Percentiles rank a stretch among this genome's conserved stretches.
Conservation (phyloP, 2,888 invertebrate genomes). For the Orthonevra nobilis region DNA sequence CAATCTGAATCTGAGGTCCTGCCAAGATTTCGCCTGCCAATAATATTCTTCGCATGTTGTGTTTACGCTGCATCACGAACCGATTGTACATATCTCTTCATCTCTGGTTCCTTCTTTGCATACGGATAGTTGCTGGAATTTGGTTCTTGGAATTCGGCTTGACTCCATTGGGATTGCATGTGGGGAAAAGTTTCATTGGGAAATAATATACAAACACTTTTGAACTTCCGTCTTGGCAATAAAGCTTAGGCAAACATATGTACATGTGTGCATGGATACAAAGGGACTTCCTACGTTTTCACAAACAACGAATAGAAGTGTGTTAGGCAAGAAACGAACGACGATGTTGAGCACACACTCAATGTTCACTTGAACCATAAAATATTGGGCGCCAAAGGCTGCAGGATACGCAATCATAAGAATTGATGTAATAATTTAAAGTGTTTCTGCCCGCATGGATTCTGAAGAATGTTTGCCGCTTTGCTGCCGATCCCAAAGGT, state of each 20-base stretch:
- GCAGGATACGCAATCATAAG: slow-evolving; percentile 70
- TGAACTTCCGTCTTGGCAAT: slow-evolving; percentile 66
- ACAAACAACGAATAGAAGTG: slow-evolving; percentile 55
- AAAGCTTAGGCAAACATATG: slow-evolving; percentile 22
- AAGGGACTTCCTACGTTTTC: slow-evolving; percentile 50
- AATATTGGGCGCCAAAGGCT: slow-evolving; percentile 70
- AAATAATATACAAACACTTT: slow-evolving; percentile 58
- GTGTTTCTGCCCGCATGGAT: slow-evolving; percentile 65
- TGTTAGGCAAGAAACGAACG: slow-evolving; percentile 46
- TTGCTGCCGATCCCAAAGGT: slow-evolving; percentile 11
- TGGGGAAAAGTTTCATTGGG: slow-evolving; percentile 47
- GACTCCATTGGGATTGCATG: too few species aligned
- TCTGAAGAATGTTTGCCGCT: background rate
- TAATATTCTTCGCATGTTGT: slow-evolving; percentile 65
- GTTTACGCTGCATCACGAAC: slow-evolving; percentile 51
- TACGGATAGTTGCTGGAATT: too few species aligned
- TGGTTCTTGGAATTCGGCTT: too few species aligned
- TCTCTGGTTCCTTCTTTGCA: slow-evolving; percentile 19
- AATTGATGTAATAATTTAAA: slow-evolving; percentile 70
- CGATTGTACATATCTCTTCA: too few species aligned
- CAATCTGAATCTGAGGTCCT: slow-evolving; percentile 34
- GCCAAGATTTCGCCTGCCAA: slow-evolving; percentile 69
- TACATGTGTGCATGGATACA: background rate
- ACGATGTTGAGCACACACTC: slow-evolving; percentile 56
- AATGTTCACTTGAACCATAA: slow-evolving; percentile 65